Base-by-base conservation (phyloP, 2,113 vertebrate genomes). In the Egretta garzetta region DNA sequence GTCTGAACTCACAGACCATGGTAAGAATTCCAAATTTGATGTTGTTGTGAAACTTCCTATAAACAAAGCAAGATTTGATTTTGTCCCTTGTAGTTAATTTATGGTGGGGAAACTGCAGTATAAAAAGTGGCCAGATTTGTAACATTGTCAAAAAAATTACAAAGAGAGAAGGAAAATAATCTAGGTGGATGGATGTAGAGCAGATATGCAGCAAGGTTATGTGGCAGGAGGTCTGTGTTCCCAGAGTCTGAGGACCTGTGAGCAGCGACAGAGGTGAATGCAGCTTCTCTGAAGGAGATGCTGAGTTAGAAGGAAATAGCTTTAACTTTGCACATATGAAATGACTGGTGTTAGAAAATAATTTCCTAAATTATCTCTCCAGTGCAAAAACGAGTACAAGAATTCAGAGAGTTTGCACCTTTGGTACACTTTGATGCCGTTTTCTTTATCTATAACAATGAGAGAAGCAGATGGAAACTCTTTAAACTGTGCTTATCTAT, bases 11-110 rank as follows among this genome's bases (percentile, higher is more conserved):
- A 67, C 73, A 73, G 84, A 94, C 16, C 93, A 94, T 0, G 98
- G 99, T 99, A 97, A 96, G 98, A 87, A 45, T 76, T 89, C 56
- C 14, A 80, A 68, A 30, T 32, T 12, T 52, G n/a, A 47, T 77
- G 18, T 33, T 86, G 43, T 81, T 80, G n/a, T 81, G 49, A 91
- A 77, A 64, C 17, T 49, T 84, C 14, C 27, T 81, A 14, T 52
- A 12, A 32, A 33, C 39, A 66, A 87, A 73, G 23, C 37, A 84
- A 53, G 23, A n/a, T 50, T 62, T 63, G 14, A 70, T 79, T 79
- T 82, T 24, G 7, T 55, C n/a, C 32, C 26, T 56, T 76, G 58
- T 43, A 35, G 39, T 56, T 90, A 28, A 47, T 60, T 14, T 39
- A 3, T 3, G 2, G 39, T 18, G 12, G 23, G 85, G 20, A 76